Base-by-base conservation (phyloP, 2,797 vertebrate species). In the Acanthurus lineatus region DNA sequence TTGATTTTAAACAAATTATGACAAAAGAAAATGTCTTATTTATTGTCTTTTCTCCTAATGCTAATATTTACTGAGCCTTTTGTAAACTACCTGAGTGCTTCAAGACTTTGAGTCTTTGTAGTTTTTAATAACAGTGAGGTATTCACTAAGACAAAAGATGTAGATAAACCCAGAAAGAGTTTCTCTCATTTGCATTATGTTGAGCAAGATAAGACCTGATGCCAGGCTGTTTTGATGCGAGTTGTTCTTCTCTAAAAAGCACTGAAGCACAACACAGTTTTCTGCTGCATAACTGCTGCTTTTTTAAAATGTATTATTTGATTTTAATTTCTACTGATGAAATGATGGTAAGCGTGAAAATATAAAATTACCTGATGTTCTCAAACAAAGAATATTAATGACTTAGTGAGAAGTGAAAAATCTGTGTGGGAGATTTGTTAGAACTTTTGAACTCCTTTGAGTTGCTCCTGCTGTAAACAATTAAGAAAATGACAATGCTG, bases 111-210 rank as follows among this genome's bases (percentile, higher is more conserved):
- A 11, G 3, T 32, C 25, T 3, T 7, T 15, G 6, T 32, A 15
- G 32, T 56, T 15, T 28, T 56, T 17, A 1, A 56, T 7, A 16
- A 28, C 32, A 32, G 25, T 2, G 22, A 28, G 12, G 28, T 57
- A 35, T 35, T 35, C 35, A 57, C 20, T 19, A 51, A 51, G 19
- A 20, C 49, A 20, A 25, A 20, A 25, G n/a, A 53, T n/a, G 49
- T n/a, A 20, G n/a, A 28, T 14, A 5, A 54, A 12, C 32, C 9
- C 4, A 10, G 32, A 9, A 11, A 35, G 35, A 42, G 57, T 42
- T 59, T 6, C 35, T 59, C 57, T 59, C 35, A 20, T 59, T 40
- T 59, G 35, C 35, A 20, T 40, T 40, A 59, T 40, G 58, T 60
- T n/a, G 35, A 60, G 38, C 11, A 42, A 42, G 58, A 60, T 20